Conservation (phyloP, 2,113 vertebrate species). For the Triplophysa tibetana region DNA sequence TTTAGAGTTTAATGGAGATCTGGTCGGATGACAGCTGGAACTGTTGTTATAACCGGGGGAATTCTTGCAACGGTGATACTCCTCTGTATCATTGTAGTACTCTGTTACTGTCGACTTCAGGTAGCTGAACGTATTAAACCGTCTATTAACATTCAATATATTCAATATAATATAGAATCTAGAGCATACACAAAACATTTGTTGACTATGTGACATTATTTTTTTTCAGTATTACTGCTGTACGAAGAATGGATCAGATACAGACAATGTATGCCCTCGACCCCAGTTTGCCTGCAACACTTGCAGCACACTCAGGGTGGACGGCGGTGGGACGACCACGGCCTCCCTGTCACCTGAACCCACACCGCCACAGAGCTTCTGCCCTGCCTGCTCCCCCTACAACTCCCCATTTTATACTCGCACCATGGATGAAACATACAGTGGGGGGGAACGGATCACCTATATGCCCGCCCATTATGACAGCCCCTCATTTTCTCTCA, state of each 20-base stretch:
- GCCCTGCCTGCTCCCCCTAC: slow-evolving; percentile 86
- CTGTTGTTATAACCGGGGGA: slow-evolving; percentile 99
- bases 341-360: slow-evolving; percentile 68
- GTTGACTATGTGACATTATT: background rate
- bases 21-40: slow-evolving; percentile 99
- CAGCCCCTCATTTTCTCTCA: slow-evolving; percentile 80
- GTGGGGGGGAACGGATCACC: slow-evolving; percentile 85
- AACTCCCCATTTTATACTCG: slow-evolving; percentile 88
- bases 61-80: slow-evolving; percentile 99
- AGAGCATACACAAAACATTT: background rate
- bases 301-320: slow-evolving; percentile 80
- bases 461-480: slow-evolving; percentile 83
- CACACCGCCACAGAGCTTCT: slow-evolving; percentile 67
- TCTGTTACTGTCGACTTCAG: slow-evolving; percentile 99
- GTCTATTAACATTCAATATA: background rate
- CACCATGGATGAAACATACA: slow-evolving; percentile 84
- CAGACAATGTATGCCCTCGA: slow-evolving; percentile 73
- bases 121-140: slow-evolving; percentile 64
- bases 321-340: slow-evolving; percentile 72
- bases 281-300: slow-evolving; percentile 84
- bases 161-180: too few relatives aligned
- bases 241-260: slow-evolving; percentile 88
- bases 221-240: slow-evolving; percentile 93
- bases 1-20: slow-evolving; percentile 93
- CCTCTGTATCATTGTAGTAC: slow-evolving; percentile 95